Evolutionary conservation across 2,113 vertebrate genomes (phyloP), one percentile per base, ranked within the genome.

Genomic region (Silurus glanis): DNA sequence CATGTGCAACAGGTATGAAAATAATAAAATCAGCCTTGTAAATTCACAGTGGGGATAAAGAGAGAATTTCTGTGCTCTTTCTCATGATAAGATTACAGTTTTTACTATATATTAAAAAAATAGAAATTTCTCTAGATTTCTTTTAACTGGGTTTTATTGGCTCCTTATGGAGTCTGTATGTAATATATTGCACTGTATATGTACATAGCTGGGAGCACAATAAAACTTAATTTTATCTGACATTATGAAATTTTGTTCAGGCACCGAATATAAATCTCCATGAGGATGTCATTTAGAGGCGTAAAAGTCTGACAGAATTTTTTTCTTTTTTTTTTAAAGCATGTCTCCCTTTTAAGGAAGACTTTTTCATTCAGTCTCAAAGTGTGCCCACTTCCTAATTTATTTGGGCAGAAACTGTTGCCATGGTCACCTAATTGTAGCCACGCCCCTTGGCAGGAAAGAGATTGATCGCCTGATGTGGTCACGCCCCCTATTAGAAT

Each of bases 1-100:
- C 45, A n/a, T 49, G 71, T 37, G 45, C 72, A 55, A 85, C 76
- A 80, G 55, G 47, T 79, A 58, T 58, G 14, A 58, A 79, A 56
- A 58, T 17, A 79, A 58, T 37, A 17, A 79, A 28, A 58, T 58
- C 53, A 28, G 75, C 19, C 23, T 79, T 79, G 13, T 25, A 58
- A 2, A 79, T 9, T 51, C 75, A 79, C 75, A 16, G 55, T 37
- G 13, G 55, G 14, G 3, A 16, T 19, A 55, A 37, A 79, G n/a
- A 53, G n/a, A 25, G 51, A 53, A 25, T 56, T 55, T 78, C 51
- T 16, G 1, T 58, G 53, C n/a, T 79, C 17, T 58, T 79, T 56
- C n/a, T 58, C 14, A 58, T 79, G 53, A 79, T 56, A n/a, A 58
- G 6, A 58, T 79, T 79, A 58, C 58, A 79, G 76, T 37, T n/a